Conservation (phyloP, 2,888 invertebrate species). For the Tenodera sinensis region DNA sequence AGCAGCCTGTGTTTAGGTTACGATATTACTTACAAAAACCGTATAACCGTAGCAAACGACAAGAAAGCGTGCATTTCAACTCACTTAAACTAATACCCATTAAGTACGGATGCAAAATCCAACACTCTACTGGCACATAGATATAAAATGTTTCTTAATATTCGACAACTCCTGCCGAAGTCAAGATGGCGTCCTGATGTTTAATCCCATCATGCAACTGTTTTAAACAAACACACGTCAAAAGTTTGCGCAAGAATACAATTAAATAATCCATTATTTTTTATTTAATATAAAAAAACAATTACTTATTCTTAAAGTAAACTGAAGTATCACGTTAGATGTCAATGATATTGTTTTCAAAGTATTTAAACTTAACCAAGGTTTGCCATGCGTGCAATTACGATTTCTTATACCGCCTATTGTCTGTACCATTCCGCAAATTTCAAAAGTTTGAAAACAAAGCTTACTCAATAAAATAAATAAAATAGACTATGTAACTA, state of each 20-base stretch:
- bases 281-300: neutral
- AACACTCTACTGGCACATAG: slow-evolving; percentile 2
- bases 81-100: slow-evolving; percentile 26
- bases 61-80: neutral
- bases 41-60: slow-evolving; percentile 1
- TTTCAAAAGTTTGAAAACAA: neutral
- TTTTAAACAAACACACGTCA: slow-evolving; percentile 28
- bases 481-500: no score
- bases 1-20: slow-evolving; percentile 63
- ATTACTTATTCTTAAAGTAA: neutral
- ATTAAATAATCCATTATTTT: neutral
- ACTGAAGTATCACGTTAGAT: neutral
- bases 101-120: slow-evolving; percentile 2
- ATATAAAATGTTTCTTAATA: slow-evolving; percentile 1
- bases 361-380: neutral
- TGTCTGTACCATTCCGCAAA: neutral
- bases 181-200: slow-evolving; percentile 60
- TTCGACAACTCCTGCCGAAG: slow-evolving; percentile 16
- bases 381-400: neutral
- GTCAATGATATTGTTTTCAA: neutral
- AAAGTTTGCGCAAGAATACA: slow-evolving; percentile 10
- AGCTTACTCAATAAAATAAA: neutral
- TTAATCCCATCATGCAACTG: slow-evolving; percentile 34
- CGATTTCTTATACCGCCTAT: neutral
- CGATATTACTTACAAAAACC: slow-evolving; percentile 37